A percentile compares a stretch with the other conserved stretches of the same genome.
Evolutionary conservation across 2,888 invertebrate genomes (phyloP).

Genomic region (Augochlorella aurata): DNA sequence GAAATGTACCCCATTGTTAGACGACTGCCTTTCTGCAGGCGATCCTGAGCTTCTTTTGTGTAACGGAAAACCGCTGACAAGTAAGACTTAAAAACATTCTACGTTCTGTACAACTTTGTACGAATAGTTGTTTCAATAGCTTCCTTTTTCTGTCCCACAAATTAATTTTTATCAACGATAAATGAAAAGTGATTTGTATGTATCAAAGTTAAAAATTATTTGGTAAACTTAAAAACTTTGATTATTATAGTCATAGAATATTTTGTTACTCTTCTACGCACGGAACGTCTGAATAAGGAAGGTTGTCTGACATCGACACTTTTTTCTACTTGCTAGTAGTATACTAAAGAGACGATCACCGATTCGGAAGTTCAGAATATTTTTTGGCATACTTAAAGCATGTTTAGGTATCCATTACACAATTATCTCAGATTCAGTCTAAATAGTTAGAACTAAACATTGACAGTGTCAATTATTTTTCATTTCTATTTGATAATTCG

Average conservation of each 20-base stretch:
- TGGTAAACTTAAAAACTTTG: too few species aligned
- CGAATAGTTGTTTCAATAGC: background rate
- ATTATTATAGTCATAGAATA: too few species aligned
- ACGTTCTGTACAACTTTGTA: background rate
- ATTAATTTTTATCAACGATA: background rate
- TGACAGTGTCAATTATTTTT: background rate
- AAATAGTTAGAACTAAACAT: background rate
- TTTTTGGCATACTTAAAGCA: background rate
- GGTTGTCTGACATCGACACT: background rate
- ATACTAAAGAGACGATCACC: background rate
- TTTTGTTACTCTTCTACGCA: background rate
- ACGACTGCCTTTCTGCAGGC: constrained; percentile 5
- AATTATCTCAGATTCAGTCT: too few species aligned
- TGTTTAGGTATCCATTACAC: background rate
- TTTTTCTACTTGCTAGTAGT: background rate
- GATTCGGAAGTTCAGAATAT: background rate
- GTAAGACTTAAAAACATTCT: background rate
- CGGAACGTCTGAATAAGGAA: background rate
- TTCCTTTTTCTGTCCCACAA: background rate
- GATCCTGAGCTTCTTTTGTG: background rate
- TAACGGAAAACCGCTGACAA: background rate
- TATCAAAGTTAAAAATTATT: too few species aligned
- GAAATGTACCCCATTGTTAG: constrained; percentile 7
- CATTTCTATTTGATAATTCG: background rate
- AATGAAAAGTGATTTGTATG: too few species aligned